phyloP scores from a whole-genome alignment of 2,113 vertebrate genomes.

The Atractosteus spatula region DNA sequence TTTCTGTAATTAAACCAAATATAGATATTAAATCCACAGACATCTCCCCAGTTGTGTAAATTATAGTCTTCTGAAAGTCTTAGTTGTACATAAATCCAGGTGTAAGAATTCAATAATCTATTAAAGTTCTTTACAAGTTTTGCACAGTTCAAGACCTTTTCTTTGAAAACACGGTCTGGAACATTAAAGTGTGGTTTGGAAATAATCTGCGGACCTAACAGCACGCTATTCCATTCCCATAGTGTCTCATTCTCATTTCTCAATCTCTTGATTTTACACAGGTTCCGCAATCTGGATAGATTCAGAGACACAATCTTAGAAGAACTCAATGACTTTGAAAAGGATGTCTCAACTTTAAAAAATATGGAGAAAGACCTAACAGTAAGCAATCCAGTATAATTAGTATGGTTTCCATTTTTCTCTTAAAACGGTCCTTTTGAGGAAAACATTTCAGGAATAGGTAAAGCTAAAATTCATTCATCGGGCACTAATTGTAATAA shows the following conservation, averaged over 20 bases:
- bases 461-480: background rate
- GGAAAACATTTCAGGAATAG: background rate
- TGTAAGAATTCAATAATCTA: no score
- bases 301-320: slow-evolving; percentile 68
- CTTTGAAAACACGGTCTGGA: no score
- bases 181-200: no score
- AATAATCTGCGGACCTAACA: background rate
- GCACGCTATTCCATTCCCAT: background rate
- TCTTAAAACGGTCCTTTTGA: background rate
- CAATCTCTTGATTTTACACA: slow-evolving; percentile 47
- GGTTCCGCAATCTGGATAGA: slow-evolving; percentile 70
- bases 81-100: no score
- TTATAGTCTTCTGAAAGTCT: no score
- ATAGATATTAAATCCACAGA: no score
- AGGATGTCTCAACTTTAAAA: slow-evolving; percentile 71
- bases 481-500: no score
- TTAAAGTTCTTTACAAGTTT: no score
- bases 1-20: no score
- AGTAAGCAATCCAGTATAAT: slow-evolving; percentile 58
- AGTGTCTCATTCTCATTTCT: background rate
- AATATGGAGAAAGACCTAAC: slow-evolving; percentile 81
- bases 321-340: slow-evolving; percentile 79
- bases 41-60: no score
- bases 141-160: no score
- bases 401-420: slow-evolving; percentile 6